phyloP scores from a whole-genome alignment of 2,888 invertebrate species.

The Nysson spinosus region DNA sequence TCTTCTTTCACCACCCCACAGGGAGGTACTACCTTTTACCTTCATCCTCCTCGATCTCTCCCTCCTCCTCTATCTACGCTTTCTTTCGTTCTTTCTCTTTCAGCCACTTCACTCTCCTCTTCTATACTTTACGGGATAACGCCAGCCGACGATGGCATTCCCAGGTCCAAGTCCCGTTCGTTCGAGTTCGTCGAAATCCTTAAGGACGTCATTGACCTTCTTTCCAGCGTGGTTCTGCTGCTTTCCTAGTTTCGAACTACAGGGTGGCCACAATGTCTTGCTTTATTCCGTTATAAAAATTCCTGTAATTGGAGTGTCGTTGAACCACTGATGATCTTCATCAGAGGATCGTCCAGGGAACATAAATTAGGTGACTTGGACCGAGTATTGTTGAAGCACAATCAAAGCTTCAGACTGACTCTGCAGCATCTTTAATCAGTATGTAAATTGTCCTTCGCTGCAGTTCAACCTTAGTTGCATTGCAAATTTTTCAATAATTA shows the following conservation, averaged over 20 bases:
- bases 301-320: too few relatives aligned
- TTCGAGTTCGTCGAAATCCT: slow-evolving; percentile 70
- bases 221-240: slow-evolving; percentile 58
- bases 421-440: too few relatives aligned
- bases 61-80: slow-evolving; percentile 1
- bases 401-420: too few relatives aligned
- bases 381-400: too few relatives aligned
- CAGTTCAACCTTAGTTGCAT: too few relatives aligned
- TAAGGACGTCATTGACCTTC: slow-evolving; percentile 74
- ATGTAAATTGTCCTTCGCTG: too few relatives aligned
- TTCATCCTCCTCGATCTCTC: background rate
- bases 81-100: background rate
- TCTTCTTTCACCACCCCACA: too few relatives aligned
- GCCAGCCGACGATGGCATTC: slow-evolving; percentile 58
- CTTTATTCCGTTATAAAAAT: too few relatives aligned
- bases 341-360: too few relatives aligned
- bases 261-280: slow-evolving; percentile 27
- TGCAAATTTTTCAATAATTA: too few relatives aligned
- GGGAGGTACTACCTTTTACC: slow-evolving; percentile 17
- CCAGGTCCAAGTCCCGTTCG: slow-evolving; percentile 56
- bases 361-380: too few relatives aligned
- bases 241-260: slow-evolving; percentile 55
- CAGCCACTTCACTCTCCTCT: slow-evolving; percentile 3
- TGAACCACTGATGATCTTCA: too few relatives aligned
- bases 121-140: slow-evolving; percentile 59